phyloP scores from a whole-genome alignment of 2,797 vertebrate genomes.

The Ptychadena robeensis region DNA sequence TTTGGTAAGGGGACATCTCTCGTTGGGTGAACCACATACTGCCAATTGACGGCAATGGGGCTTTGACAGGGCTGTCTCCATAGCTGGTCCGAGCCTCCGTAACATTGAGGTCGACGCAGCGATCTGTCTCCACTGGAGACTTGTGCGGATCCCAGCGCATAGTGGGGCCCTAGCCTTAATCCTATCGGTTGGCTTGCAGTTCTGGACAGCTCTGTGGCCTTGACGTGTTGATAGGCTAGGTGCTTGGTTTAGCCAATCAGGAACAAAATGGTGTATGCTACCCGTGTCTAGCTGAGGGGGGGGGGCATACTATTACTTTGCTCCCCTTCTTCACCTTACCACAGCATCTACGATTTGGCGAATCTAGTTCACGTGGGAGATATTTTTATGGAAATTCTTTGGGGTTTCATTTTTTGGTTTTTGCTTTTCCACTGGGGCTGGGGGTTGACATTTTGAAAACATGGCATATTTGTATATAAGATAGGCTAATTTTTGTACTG shows the following conservation, averaged over 20 bases:
- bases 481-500: constrained; percentile 35
- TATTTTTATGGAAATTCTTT: constrained; percentile 18
- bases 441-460: background rate
- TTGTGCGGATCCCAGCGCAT: too few species aligned
- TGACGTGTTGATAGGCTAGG: background rate
- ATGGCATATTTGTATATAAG: constrained; percentile 32
- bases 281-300: background rate
- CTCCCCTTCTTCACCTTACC: background rate
- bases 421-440: background rate
- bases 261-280: background rate
- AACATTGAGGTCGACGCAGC: too few species aligned
- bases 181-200: background rate
- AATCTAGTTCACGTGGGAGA: background rate
- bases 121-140: too few species aligned
- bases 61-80: too few species aligned
- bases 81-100: too few species aligned
- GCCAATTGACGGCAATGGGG: too few species aligned
- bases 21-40: too few species aligned
- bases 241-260: background rate
- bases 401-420: background rate
- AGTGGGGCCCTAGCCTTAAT: too few species aligned
- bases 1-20: background rate
- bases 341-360: background rate
- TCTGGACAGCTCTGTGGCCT: background rate
- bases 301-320: background rate